Percentiles rank a stretch among this genome's conserved stretches.
Conservation (phyloP, 2,113 vertebrate genomes). For the Clinocottus analis region DNA sequence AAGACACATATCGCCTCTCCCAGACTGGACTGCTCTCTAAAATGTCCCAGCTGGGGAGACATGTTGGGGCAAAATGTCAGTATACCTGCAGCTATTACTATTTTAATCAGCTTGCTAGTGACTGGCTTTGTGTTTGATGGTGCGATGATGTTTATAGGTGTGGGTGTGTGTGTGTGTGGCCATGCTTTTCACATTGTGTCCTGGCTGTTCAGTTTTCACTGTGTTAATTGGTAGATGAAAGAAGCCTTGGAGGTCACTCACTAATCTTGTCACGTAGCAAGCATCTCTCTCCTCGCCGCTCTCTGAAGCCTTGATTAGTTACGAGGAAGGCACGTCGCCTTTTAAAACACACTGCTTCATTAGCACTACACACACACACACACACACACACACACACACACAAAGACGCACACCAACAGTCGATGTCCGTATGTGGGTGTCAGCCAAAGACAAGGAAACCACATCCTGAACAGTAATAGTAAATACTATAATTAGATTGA, state of each 20-base stretch:
- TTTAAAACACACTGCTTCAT: constrained; percentile 62
- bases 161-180: constrained; percentile 35
- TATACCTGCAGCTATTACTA: constrained; percentile 41
- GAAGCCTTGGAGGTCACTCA: constrained; percentile 69
- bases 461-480: constrained; percentile 20
- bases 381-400: constrained; percentile 11
- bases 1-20: constrained; percentile 38
- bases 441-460: constrained; percentile 38
- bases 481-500: constrained; percentile 29
- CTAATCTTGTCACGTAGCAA: constrained; percentile 68
- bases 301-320: constrained; percentile 66
- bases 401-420: constrained; percentile 1
- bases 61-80: constrained; percentile 48
- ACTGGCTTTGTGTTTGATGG: constrained; percentile 41
- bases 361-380: constrained; percentile 18
- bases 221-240: constrained; percentile 79
- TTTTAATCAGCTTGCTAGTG: constrained; percentile 60
- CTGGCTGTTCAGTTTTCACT: constrained; percentile 61
- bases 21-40: constrained; percentile 19
- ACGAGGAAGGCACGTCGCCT: constrained; percentile 51
- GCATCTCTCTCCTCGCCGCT: constrained; percentile 46
- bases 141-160: constrained; percentile 15
- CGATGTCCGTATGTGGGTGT: constrained; percentile 23
- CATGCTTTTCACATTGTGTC: constrained; percentile 38
- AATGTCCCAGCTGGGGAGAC: constrained; percentile 61